These are phyloP conservation scores for Heliocidaris erythrogramma DNA, from an alignment of 35 echinoderm and acorn worm genomes.

Conservation along the genomic window DNA sequence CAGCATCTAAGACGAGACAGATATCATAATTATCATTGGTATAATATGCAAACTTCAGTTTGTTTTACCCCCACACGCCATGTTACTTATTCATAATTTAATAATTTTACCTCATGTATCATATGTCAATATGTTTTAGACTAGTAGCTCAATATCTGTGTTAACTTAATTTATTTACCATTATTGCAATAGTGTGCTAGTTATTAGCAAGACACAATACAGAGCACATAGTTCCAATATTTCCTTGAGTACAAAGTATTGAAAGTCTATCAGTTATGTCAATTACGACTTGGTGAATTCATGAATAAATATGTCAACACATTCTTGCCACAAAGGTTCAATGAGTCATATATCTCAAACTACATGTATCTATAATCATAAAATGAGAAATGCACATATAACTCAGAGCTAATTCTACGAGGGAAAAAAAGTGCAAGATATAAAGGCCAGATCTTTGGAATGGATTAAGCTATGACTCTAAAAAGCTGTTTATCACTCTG, in stretches of 20 bases:
- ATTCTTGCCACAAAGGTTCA: not conserved
- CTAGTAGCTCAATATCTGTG: too few species aligned
- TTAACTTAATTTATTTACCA: too few species aligned
- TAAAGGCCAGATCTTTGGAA: too few species aligned
- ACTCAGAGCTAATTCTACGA: not conserved
- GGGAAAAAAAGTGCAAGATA: not conserved
- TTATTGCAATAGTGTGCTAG: too few species aligned
- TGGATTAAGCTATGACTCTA: too few species aligned
- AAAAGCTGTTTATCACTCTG: too few species aligned
- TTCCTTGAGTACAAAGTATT: too few species aligned
- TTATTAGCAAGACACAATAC: too few species aligned
- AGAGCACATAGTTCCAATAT: too few species aligned
- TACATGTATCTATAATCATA: not conserved
- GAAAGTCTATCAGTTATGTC: too few species aligned
- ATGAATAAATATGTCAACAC: not conserved
- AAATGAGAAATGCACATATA: not conserved
- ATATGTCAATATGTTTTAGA: not conserved
- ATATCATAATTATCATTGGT: not conserved
- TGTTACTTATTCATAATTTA: slow-evolving; percentile 54
- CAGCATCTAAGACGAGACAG: slow-evolving; percentile 70
- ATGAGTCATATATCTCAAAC: not conserved
- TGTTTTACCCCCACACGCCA: slow-evolving; percentile 14
- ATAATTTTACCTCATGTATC: not conserved
- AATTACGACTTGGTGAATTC: too few species aligned
- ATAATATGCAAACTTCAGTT: slow-evolving; percentile 62